These are phyloP conservation scores for Troilus luridus DNA, from an alignment of 2,888 invertebrate genomes.

Conservation along the genomic window DNA sequence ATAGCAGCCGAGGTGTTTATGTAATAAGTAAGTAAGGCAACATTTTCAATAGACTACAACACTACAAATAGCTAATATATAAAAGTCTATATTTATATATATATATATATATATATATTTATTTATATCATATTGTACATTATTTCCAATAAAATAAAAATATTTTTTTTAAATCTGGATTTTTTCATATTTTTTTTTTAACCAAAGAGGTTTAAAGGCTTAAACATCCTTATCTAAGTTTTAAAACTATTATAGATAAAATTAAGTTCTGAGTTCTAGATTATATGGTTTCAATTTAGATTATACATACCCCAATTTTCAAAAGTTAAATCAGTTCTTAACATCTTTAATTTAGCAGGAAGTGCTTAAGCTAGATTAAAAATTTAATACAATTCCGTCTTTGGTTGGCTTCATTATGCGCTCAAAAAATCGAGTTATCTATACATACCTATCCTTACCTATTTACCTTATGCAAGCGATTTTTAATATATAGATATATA, in stretches of 20 bases:
- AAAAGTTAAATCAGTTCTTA: conserved; percentile 54
- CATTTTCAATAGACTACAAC: conserved; percentile 59
- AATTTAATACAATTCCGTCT: conserved; percentile 56
- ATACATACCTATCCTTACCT: conserved; percentile 50
- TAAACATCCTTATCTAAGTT: conserved; percentile 45
- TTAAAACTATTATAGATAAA: conserved; percentile 47
- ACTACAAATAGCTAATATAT: conserved; percentile 60
- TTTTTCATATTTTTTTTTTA: conserved; percentile 42
- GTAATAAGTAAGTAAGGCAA: conserved; percentile 59
- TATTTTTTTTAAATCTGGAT: conserved; percentile 40
- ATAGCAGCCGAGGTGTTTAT: conserved; percentile 54
- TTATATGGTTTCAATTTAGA: conserved; percentile 43
- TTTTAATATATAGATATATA: conserved; percentile 56
- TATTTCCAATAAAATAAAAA: conserved; percentile 52
- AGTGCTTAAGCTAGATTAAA: conserved; percentile 56
- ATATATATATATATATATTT: conserved; percentile 57
- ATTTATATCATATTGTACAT: conserved; percentile 53
- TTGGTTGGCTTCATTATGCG: conserved; percentile 54
- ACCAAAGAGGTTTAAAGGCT: conserved; percentile 50
- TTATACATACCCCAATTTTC: conserved; percentile 43
- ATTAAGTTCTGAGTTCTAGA: conserved; percentile 46
- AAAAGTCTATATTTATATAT: conserved; percentile 59
- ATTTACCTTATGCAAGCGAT: conserved; percentile 56
- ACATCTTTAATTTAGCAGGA: conserved; percentile 54
- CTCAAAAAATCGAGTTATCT: conserved; percentile 49